phyloP scores from a whole-genome alignment of 2,888 invertebrate species.

The Tridacna crocea region DNA sequence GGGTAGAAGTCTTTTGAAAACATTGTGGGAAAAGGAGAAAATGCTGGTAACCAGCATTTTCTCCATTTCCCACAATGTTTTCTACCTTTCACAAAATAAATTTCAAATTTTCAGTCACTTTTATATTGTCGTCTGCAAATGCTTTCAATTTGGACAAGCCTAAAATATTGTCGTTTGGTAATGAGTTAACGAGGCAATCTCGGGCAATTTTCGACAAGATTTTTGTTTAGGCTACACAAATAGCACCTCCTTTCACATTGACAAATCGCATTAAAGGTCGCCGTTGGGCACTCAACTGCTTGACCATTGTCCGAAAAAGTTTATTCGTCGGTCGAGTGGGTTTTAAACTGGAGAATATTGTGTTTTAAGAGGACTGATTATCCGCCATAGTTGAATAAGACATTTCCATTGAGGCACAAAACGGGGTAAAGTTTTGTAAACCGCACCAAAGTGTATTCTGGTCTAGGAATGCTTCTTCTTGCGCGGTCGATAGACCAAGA shows the following conservation, averaged over 20 bases:
- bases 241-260: slow-evolving; percentile 26
- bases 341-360: slow-evolving; percentile 33
- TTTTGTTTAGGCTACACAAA: slow-evolving; percentile 20
- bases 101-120: too few species aligned
- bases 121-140: too few species aligned
- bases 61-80: too few species aligned
- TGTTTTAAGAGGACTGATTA: slow-evolving; percentile 31
- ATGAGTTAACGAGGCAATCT: not conserved
- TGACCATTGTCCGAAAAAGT: slow-evolving; percentile 37
- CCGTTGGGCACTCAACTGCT: slow-evolving; percentile 27
- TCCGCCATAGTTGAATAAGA: slow-evolving; percentile 31
- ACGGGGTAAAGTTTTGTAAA: not conserved
- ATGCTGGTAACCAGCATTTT: too few species aligned
- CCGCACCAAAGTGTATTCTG: too few species aligned
- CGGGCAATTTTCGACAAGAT: slow-evolving; percentile 2
- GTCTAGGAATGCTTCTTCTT: too few species aligned
- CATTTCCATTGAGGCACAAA: slow-evolving; percentile 5
- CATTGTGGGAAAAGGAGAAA: too few species aligned
- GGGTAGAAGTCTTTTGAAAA: too few species aligned
- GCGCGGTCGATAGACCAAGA: too few species aligned
- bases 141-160: too few species aligned
- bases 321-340: slow-evolving; percentile 52
- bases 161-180: too few species aligned
- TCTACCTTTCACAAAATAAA: too few species aligned
- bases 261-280: slow-evolving; percentile 48